Evolutionary conservation across 2,888 invertebrate species (phyloP).

Genomic region (Athripsodes cinereus): DNA sequence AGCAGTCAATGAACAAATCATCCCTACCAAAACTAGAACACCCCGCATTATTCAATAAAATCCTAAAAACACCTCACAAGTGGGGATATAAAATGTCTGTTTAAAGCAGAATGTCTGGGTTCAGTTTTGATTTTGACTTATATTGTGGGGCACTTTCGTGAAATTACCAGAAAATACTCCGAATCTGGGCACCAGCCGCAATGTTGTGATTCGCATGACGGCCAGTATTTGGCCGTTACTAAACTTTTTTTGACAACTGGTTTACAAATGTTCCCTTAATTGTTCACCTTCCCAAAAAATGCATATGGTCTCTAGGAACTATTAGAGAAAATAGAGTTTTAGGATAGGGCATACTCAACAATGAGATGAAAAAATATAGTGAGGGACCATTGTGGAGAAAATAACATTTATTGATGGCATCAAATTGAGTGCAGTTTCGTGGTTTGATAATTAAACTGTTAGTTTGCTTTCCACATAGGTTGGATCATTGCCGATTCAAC

Average conservation of each 20-base stretch:
- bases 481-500: constrained; percentile 20
- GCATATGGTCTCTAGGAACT: constrained; percentile 5
- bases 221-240: not conserved
- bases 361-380: constrained; percentile 5
- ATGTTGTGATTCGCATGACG: constrained; percentile 1
- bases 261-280: not conserved
- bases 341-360: constrained; percentile 1
- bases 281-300: constrained; percentile 1
- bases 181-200: constrained; percentile 1
- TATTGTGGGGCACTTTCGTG: constrained; percentile 6
- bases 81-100: constrained; percentile 34
- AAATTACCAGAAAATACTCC: constrained; percentile 7
- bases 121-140: constrained; percentile 29
- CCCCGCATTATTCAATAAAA: constrained; percentile 32
- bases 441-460: constrained; percentile 28
- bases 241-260: constrained; percentile 2
- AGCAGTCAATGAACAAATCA: constrained; percentile 33
- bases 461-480: constrained; percentile 25
- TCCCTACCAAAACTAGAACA: constrained; percentile 31
- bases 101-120: constrained; percentile 34
- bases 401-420: constrained; percentile 3
- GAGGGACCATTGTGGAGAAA: constrained; percentile 6
- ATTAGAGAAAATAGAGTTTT: constrained; percentile 2
- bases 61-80: constrained; percentile 33
- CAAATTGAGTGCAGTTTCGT: constrained; percentile 23